Conservation (phyloP, 37 sponge, comb jelly and placozoan genomes). For the Crambe crambe region DNA sequence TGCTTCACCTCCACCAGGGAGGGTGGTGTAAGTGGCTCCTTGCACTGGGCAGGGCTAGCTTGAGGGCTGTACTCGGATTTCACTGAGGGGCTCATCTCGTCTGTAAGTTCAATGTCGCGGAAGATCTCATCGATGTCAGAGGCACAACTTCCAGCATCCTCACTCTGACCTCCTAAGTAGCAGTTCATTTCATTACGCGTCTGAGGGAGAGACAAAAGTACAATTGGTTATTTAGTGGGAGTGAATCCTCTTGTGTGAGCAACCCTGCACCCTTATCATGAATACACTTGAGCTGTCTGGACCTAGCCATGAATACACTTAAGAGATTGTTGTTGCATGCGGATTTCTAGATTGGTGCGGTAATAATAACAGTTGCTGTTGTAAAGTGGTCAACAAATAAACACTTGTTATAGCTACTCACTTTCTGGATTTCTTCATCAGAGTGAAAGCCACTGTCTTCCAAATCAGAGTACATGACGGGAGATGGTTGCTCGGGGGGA, state of each 20-base stretch:
- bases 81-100: slow-evolving; percentile 42
- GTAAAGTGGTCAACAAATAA: background rate
- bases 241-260: background rate
- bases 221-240: background rate
- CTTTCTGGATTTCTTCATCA: slow-evolving; percentile 75
- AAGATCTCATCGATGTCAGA: slow-evolving; percentile 64
- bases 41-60: background rate
- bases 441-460: slow-evolving; percentile 71
- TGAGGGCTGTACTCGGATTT: slow-evolving; percentile 38
- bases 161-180: slow-evolving; percentile 62
- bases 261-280: background rate
- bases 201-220: slow-evolving; percentile 23
- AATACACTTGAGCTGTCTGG: background rate
- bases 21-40: background rate
- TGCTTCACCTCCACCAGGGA: slow-evolving; percentile 45
- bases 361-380: no score
- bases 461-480: slow-evolving; percentile 38
- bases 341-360: background rate
- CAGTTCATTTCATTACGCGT: slow-evolving; percentile 75
- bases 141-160: slow-evolving; percentile 42
- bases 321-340: background rate
- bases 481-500: slow-evolving; percentile 37
- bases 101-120: slow-evolving; percentile 53
- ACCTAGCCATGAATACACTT: background rate
- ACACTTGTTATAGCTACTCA: background rate